Conservation (phyloP, 2,113 vertebrate genomes). For the Zeus faber region DNA sequence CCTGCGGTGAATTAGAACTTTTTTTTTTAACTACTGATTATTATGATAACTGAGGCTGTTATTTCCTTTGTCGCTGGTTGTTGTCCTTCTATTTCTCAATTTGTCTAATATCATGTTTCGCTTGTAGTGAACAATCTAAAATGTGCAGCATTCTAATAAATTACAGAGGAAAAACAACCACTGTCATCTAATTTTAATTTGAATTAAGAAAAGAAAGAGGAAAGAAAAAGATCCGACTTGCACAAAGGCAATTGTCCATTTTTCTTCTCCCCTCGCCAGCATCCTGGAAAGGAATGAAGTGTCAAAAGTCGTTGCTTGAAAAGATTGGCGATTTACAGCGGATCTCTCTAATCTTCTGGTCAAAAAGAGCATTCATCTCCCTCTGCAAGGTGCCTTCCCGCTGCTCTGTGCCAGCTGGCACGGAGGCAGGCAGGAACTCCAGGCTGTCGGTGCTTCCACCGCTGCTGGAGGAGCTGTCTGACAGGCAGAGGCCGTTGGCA, state of each 20-base stretch:
- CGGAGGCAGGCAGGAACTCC: conserved; percentile 66
- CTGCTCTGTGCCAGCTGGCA: conserved; percentile 67
- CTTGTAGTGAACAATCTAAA: conserved; percentile 22
- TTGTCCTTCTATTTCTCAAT: not conserved
- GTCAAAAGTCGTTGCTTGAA: conserved; percentile 79
- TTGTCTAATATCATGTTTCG: conserved; percentile 5
- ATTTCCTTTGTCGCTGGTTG: not conserved
- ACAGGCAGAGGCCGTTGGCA: conserved; percentile 70
- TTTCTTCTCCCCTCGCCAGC: not conserved
- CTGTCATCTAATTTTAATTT: not conserved
- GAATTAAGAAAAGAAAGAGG: not conserved
- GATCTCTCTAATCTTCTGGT: conserved; percentile 91
- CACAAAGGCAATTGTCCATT: not conserved
- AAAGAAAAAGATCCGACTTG: not conserved
- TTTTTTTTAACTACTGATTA: no score
- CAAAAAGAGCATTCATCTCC: conserved; percentile 92
- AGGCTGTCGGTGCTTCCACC: conserved; percentile 77
- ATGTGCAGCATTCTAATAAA: conserved; percentile 29
- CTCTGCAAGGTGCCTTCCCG: conserved; percentile 88
- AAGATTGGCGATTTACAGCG: conserved; percentile 89
- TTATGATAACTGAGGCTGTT: conserved; percentile 2
- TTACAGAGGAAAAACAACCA: not conserved
- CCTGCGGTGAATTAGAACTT: not conserved
- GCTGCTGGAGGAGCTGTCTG: conserved; percentile 81
- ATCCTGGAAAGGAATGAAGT: conserved; percentile 1